Evolutionary conservation across 2,797 vertebrate genomes (phyloP).

Genomic region (Cichlasoma orientale): DNA sequence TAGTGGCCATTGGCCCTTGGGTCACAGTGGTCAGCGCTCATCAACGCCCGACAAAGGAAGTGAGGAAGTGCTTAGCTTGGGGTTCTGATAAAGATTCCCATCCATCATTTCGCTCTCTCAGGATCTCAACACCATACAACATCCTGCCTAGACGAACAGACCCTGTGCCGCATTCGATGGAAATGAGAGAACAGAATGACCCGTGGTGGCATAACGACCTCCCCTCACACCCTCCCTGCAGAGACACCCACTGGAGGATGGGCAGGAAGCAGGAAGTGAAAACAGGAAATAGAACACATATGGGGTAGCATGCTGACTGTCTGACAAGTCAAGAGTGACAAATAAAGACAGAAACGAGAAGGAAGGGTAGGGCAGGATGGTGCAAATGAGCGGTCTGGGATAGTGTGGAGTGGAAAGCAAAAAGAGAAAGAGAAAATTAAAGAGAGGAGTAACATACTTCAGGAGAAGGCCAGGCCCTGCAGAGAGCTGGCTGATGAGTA

Average conservation of each 20-base stretch:
- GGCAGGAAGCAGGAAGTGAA: slow-evolving; percentile 82
- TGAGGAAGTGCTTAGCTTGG: slow-evolving; percentile 80
- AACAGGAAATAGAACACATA: slow-evolving; percentile 82
- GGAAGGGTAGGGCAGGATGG: slow-evolving; percentile 72
- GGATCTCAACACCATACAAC: slow-evolving; percentile 72
- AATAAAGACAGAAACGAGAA: slow-evolving; percentile 68
- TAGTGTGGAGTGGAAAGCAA: slow-evolving; percentile 60
- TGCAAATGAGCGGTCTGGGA: slow-evolving; percentile 78
- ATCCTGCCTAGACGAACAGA: slow-evolving; percentile 70
- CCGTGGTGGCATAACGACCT: slow-evolving; percentile 30
- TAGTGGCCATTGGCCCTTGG: slow-evolving; percentile 69
- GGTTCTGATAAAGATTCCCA: slow-evolving; percentile 80
- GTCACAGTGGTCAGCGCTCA: slow-evolving; percentile 79
- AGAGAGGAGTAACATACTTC: slow-evolving; percentile 86
- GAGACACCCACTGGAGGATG: slow-evolving; percentile 39
- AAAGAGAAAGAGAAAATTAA: slow-evolving; percentile 29
- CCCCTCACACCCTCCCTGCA: slow-evolving; percentile 5
- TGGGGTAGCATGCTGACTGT: slow-evolving; percentile 65
- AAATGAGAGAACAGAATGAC: slow-evolving; percentile 67
- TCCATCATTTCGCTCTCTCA: slow-evolving; percentile 77
- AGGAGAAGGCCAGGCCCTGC: slow-evolving; percentile 96
- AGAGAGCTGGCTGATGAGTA: slow-evolving; percentile 95
- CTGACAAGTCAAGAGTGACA: slow-evolving; percentile 66
- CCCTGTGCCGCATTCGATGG: slow-evolving; percentile 43
- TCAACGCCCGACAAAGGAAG: slow-evolving; percentile 79